Conservation (phyloP, 1,140 invertebrate species). For the Dinoponera quadriceps region DNA sequence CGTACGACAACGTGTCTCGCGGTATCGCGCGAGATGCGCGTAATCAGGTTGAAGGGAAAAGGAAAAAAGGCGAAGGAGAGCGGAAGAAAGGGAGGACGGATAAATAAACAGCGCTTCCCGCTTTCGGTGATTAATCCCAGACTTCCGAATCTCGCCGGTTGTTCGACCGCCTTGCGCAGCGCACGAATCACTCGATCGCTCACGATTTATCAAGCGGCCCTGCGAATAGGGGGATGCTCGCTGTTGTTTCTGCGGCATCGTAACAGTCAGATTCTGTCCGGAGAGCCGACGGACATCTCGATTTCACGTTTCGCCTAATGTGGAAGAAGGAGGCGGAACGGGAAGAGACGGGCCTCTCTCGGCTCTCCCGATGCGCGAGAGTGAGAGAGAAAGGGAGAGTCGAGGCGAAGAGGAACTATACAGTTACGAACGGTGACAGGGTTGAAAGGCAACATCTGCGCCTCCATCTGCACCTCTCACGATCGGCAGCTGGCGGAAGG, state of each 20-base stretch:
- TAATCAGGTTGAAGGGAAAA: no score
- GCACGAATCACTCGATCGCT: not conserved
- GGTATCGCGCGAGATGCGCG: no score
- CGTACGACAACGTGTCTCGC: no score
- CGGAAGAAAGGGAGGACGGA: no score
- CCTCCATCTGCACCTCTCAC: conserved; percentile 77
- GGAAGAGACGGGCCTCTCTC: conserved; percentile 6
- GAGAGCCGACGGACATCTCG: not conserved
- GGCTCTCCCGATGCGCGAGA: not conserved
- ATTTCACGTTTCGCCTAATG: conserved; percentile 16
- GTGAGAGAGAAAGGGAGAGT: not conserved
- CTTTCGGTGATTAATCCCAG: conserved; percentile 1
- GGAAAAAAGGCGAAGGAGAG: no score
- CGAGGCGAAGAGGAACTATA: conserved; percentile 32
- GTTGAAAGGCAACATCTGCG: conserved; percentile 75
- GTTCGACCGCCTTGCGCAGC: not conserved
- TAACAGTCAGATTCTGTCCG: not conserved
- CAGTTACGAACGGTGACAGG: conserved; percentile 62
- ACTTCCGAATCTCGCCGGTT: conserved; percentile 18
- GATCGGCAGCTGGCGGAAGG: conserved; percentile 76
- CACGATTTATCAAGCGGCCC: conserved; percentile 1
- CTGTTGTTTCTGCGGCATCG: not conserved
- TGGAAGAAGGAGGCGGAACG: conserved; percentile 33
- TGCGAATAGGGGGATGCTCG: not conserved
- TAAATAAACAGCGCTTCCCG: no score